Percentiles rank a stretch among this genome's conserved stretches.
These are phyloP conservation scores for Picathartes gymnocephalus DNA, from an alignment of 2,113 vertebrate species.

Conservation along the genomic window DNA sequence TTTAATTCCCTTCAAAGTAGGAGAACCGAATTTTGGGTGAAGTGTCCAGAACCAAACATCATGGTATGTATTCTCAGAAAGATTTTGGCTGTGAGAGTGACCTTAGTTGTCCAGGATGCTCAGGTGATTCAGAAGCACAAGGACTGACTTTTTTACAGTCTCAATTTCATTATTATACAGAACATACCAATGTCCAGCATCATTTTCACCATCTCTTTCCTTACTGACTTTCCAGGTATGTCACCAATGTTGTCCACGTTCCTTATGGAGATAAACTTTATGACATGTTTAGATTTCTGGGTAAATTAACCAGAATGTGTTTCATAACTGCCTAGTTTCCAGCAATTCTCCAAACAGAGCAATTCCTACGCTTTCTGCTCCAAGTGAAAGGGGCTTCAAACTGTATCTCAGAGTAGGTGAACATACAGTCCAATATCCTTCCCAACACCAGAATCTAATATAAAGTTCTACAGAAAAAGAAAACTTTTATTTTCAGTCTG, in stretches of 20 bases:
- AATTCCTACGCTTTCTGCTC: background rate
- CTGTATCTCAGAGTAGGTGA: background rate
- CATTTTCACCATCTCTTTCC: background rate
- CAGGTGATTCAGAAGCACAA: background rate
- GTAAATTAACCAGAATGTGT: background rate
- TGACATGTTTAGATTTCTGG: background rate
- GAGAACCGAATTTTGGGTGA: background rate
- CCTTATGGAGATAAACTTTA: background rate
- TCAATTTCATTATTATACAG: background rate
- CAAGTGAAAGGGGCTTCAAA: background rate
- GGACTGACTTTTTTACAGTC: background rate
- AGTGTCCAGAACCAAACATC: rapidly evolving
- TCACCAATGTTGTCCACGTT: background rate
- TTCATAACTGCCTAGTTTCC: background rate
- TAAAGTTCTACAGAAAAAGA: background rate
- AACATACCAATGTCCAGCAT: background rate
- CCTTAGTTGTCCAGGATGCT: rapidly evolving
- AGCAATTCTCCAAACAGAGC: background rate
- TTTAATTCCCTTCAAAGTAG: background rate
- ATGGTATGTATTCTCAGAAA: rapidly evolving
- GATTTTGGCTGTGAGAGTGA: rapidly evolving
- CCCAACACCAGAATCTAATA: background rate
- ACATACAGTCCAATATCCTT: background rate
- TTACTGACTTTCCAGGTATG: background rate
- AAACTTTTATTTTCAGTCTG: background rate